Percentiles rank a stretch among this genome's conserved stretches.
Conservation (phyloP, 2,113 vertebrate species). For the Bungarus multicinctus region DNA sequence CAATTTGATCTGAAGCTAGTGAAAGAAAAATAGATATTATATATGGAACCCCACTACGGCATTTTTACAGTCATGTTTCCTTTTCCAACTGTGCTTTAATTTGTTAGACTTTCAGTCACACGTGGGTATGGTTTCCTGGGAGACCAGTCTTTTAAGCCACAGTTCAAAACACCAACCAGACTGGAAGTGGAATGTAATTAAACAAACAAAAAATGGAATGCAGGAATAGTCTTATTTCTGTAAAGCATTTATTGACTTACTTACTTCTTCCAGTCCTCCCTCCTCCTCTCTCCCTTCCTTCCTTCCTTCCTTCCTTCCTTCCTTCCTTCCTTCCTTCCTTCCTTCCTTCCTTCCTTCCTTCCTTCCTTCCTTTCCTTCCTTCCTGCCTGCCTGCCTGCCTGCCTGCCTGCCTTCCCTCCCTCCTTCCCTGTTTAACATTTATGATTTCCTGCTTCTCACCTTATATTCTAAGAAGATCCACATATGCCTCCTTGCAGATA, state of each 20-base stretch:
- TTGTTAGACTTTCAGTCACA: conserved; percentile 42
- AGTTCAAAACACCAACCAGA: conserved; percentile 52
- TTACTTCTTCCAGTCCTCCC: neutral
- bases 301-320: neutral
- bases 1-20: conserved; percentile 37
- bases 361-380: no score
- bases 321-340: no score
- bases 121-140: conserved; percentile 56
- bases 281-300: neutral
- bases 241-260: conserved; percentile 8
- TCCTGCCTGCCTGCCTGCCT: no score
- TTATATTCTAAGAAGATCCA: neutral
- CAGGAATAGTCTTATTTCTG: neutral
- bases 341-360: no score
- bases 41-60: conserved; percentile 11
- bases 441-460: neutral
- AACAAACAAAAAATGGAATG: conserved; percentile 20
- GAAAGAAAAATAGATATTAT: conserved; percentile 9
- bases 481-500: neutral
- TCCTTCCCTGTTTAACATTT: neutral
- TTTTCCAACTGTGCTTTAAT: conserved; percentile 26
- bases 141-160: conserved; percentile 55
- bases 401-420: no score
- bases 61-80: conserved; percentile 48
- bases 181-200: conserved; percentile 50